Evolutionary conservation across 2,113 vertebrate species (phyloP).

Genomic region (Tragelaphus scriptus): DNA sequence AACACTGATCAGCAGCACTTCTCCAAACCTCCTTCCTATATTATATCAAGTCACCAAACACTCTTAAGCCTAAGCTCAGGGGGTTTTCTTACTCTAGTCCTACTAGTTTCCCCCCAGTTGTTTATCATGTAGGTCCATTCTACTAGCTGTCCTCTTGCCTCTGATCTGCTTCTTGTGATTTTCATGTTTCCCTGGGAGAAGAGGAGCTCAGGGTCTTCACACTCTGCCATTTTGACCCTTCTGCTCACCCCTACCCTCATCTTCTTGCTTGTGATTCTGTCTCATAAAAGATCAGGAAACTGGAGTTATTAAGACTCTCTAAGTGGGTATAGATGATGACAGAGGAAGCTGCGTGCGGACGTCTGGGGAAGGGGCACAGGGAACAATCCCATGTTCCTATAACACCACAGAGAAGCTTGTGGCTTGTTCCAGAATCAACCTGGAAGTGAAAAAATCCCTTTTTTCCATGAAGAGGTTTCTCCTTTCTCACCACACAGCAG

Average conservation of each 20-base stretch:
- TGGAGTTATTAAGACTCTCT: neutral
- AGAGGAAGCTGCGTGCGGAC: accelerated
- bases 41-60: neutral
- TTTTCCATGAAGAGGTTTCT: accelerated
- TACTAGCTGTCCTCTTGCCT: neutral
- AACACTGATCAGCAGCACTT: neutral
- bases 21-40: neutral
- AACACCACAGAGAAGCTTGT: neutral
- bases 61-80: neutral
- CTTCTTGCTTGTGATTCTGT: neutral
- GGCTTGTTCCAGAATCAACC: neutral
- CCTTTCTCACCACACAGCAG: no score
- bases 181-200: neutral
- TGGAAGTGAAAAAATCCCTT: neutral
- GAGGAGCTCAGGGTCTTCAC: neutral
- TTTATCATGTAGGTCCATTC: neutral
- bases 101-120: neutral
- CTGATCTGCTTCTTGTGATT: neutral
- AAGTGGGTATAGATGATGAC: neutral
- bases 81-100: no score
- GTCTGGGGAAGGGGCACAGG: no score
- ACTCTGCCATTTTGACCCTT: neutral
- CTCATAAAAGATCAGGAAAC: neutral
- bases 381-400: neutral
- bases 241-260: neutral